Evolutionary conservation across 35 echinoderm and acorn worm genomes (phyloP), one percentile per base, ranked within the genome.

Genomic region (Hemicentrotus pulcherrimus): DNA sequence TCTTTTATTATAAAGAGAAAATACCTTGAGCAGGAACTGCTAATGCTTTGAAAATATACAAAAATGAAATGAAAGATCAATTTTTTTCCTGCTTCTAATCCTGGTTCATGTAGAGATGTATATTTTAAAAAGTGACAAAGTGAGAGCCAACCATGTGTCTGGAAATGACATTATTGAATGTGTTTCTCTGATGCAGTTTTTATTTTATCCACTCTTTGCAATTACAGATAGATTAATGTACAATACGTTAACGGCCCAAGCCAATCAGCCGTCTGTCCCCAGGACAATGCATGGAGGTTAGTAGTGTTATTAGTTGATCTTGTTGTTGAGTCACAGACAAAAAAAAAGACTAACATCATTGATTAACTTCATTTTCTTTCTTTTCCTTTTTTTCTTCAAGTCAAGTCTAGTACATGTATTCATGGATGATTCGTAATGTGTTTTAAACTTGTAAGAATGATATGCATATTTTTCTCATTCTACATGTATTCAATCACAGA

Each of bases 211-310:
- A 46, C 28, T 93, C 30, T 93, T 93, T 93, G 46, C 48, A 93
- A 93, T 93, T 93, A 22, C 91, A 93, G 91, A 93, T 93, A 93
- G 91, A 93, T 93, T 93, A 93, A 93, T 93, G 91, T 93, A 93
- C 91, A 93, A 93, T 93, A 93, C 91, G 48, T 93, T 93, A 93
- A 93, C 91, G 45, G 91, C 91, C 91, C 91, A 93, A 93, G 91
- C 91, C 91, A 93, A 93, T 93, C 91, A 93, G 91, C 91, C 91
- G 46, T 93, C 91, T 93, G 91, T 93, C 46, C 91, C 91, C 46
- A 47, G 91, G 91, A 93, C 91, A 58, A 93, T 93, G 91, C 91
- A 93, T 93, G 91, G 91, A 93, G 91, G 91, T 93, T 93, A 93
- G 91, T 93, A 78, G 65, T 78, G 65, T 78, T 78, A 28, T 78